Evolutionary conservation across 1,140 invertebrate genomes (phyloP).

Genomic region (Aphelenchoides fujianensis): DNA sequence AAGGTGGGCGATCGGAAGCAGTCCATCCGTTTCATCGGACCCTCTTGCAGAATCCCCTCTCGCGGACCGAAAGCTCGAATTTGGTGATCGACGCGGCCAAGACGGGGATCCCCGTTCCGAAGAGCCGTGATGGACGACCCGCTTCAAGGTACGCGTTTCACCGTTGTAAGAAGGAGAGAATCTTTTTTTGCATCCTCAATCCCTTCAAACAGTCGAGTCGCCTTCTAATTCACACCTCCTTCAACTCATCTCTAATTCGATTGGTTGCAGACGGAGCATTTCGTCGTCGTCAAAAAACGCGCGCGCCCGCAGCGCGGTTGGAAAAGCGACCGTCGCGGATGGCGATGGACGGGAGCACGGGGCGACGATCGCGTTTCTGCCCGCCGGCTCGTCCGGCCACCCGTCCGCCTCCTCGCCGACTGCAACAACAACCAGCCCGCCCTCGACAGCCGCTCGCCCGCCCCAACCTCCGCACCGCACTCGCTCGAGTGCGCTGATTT

Average conservation of each 20-base stretch:
- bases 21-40: constrained; percentile 1
- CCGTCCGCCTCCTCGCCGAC: neutral
- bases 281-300: constrained; percentile 54
- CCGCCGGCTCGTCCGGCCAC: constrained; percentile 6
- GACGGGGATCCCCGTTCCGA: constrained; percentile 40
- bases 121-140: constrained; percentile 10
- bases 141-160: constrained; percentile 15
- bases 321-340: neutral
- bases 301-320: constrained; percentile 54
- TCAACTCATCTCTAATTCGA: neutral
- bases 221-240: neutral
- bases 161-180: too few relatives aligned
- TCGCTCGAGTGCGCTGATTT: constrained; percentile 19
- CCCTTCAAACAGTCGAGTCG: too few relatives aligned
- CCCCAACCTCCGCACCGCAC: neutral
- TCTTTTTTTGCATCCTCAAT: neutral
- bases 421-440: neutral
- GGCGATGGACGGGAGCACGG: neutral
- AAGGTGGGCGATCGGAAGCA: neutral
- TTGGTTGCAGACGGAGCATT: too few relatives aligned
- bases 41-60: constrained; percentile 14
- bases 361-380: neutral
- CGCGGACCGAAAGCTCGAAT: constrained; percentile 16
- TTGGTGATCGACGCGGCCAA: constrained; percentile 38
- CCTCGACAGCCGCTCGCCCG: too few relatives aligned